Evolutionary conservation across 2,888 invertebrate species (phyloP), one percentile per base, ranked within the genome.

Genomic region (Eristalinus sepulchralis): DNA sequence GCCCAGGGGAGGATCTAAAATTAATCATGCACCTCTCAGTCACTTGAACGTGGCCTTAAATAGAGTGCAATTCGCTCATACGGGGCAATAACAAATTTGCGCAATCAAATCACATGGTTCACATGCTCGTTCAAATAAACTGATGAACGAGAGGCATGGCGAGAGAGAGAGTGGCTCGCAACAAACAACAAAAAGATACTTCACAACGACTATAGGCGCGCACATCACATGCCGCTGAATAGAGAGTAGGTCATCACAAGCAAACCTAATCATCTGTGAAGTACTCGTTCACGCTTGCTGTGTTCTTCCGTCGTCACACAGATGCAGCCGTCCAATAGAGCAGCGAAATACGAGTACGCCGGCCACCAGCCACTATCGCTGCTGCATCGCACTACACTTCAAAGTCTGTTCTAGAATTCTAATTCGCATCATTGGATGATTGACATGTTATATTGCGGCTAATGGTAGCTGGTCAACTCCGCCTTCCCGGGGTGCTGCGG

Each of bases 361-460:
- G 59, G 34, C 17, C 27, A 27, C 27, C 27, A 71, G 76, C 71
- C 70, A 70, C 75, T 53, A 81, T 67, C 66, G 39, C 60, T 72
- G 53, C 17, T 6, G 47, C 39, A 64, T 53, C 34, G 24, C 62
- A 63, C 62, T 53, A 68, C 17, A 68, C 27, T 27, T 27, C 27
- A 27, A 27, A 62, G 68, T 24, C 33, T 86, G 86, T 79, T 83
- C 86, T 86, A 83, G 78, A 86, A 86, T 82, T 83, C 82, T 75
- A 71, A 86, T 83, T 83, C 71, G 73, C 73, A 83, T 75, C 78
- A 86, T 86, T 75, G 71, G 55, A 82, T 79, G 83, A 79, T 79
- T 86, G 86, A 70, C 75, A 82, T 79, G 66, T 53, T 85, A 66
- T 78, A 75, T 75, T 83, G 75, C 24, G 59, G 72, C 68, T 70